Base-by-base conservation (phyloP, 2,797 vertebrate genomes). In the Lepus townsendii region DNA sequence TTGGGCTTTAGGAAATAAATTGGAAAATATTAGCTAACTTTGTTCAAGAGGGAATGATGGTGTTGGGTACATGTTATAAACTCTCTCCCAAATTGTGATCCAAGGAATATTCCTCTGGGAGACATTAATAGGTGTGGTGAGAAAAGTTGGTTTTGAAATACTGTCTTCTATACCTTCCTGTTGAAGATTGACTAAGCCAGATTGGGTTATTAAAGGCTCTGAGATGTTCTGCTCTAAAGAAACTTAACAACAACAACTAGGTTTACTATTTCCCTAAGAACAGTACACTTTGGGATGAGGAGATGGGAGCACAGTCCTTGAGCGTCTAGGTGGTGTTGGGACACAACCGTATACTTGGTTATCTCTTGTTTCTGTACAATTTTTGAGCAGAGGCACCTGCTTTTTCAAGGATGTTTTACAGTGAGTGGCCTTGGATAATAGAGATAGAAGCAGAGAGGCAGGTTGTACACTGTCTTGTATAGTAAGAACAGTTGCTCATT, bases 21-120 rank as follows among this genome's bases (percentile, higher is more conserved):
- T 94, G 96, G 87, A 97, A 97, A 97, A 87, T 96, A 75, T 95
- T 95, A 96, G 95, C 90, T 92, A 93, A 94, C 50, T 27, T 82
- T 88, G 66, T 91, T 50, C 32, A 90, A 95, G 73, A 79, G 92
- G 93, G 92, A 95, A 85, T 88, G 88, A 96, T 97, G 90, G 75
- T 79, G 42, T 89, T 79, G 78, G 95, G 65, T 78, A 90, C 38
- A 82, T 30, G 92, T n/a, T 84, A 54, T 75, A 90, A 95, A 83
- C 69, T 93, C 73, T 95, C 62, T 93, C 95, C 93, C 93, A 79
- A 83, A 52, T 82, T 83, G 32, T 71, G 84, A 87, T 94, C 90
- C 94, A 96, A 93, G n/a, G 69, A 94, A n/a, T 90, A 88, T 71
- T 92, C 87, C 75, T 84, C 35, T 30, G 84, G 91, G 96, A 88